Evolutionary conservation across 2,888 invertebrate genomes (phyloP), one percentile per base, ranked within the genome.

Genomic region (Beris chalybata): DNA sequence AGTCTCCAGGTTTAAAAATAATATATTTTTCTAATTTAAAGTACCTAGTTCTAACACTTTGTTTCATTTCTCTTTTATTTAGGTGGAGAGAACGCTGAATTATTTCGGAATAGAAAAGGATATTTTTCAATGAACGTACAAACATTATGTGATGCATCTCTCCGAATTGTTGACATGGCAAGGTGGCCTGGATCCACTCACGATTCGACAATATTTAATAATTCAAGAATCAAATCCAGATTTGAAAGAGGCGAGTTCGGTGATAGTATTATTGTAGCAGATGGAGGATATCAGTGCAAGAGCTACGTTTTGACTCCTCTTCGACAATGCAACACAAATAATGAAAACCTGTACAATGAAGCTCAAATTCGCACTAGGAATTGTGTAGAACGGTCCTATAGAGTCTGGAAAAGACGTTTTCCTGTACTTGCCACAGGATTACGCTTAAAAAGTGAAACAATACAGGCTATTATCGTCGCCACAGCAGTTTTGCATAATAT

Each of bases 401-500:
- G 66, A 13, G 64, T 69, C 12, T 69, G 67, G 63, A 70, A 69
- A 52, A 50, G 69, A 12, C 48, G 64, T 13, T 70, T 69, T 54
- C 67, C 66, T 9, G 59, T 64, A n/a, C 32, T 69, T n/a, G 56
- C 64, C 7, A 22, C 67, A 31, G 66, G 64, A 58, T 48, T 68
- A 45, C 64, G 66, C 4, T 53, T 66, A 56, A 52, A 67, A 38
- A 45, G 59, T 32, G 1, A 12, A 11, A 45, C 15, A 54, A 38
- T 30, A 15, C 43, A 67, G 44, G 52, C 65, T 22, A 69, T 69
- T 64, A 59, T 67, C 44, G 64, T 69, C 44, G 67, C 66, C 38
- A 67, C 69, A 13, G 68, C 64, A 11, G 66, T 70, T 9, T 56
- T 69, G 38, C 69, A 65, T 43, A 67, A 67, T 48, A 66, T 70